Evolutionary conservation across 2,888 invertebrate species (phyloP).

Genomic region (Polydrusus cervinus): DNA sequence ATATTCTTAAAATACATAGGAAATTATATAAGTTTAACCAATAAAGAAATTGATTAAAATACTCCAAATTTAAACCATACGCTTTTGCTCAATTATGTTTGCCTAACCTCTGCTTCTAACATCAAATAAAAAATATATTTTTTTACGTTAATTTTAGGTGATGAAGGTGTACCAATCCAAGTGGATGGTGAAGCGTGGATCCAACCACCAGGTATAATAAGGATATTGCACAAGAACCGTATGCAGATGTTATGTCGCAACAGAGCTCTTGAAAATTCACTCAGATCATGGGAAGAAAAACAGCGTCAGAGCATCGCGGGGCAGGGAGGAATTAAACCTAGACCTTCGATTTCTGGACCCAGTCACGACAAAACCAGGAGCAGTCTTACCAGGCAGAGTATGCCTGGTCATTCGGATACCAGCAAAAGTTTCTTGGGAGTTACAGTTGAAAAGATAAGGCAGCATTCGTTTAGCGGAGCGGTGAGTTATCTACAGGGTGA

Average conservation of each 20-base stretch:
- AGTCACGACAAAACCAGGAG: conserved; percentile 67
- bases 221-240: conserved; percentile 96
- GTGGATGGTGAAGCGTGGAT: conserved; percentile 99
- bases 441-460: conserved; percentile 69
- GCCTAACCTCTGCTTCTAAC: too few relatives aligned
- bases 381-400: conserved; percentile 69
- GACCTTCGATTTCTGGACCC: conserved; percentile 64
- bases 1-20: too few relatives aligned
- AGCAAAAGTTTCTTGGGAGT: conserved; percentile 68
- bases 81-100: too few relatives aligned
- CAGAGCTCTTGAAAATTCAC: conserved; percentile 90
- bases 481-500: conserved; percentile 56
- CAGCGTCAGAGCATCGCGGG: conserved; percentile 77
- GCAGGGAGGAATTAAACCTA: conserved; percentile 69
- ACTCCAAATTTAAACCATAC: too few relatives aligned
- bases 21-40: too few relatives aligned
- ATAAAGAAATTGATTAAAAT: too few relatives aligned
- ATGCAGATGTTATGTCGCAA: conserved; percentile 97
- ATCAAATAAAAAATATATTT: too few relatives aligned
- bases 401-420: conserved; percentile 66
- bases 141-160: conserved; percentile 70
- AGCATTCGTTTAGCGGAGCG: conserved; percentile 70
- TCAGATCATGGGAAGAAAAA: conserved; percentile 91
- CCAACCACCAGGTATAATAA: conserved; percentile 96
- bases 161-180: conserved; percentile 94